phyloP scores from a whole-genome alignment of 2,888 invertebrate genomes.

The Platycheirus rosarum region DNA sequence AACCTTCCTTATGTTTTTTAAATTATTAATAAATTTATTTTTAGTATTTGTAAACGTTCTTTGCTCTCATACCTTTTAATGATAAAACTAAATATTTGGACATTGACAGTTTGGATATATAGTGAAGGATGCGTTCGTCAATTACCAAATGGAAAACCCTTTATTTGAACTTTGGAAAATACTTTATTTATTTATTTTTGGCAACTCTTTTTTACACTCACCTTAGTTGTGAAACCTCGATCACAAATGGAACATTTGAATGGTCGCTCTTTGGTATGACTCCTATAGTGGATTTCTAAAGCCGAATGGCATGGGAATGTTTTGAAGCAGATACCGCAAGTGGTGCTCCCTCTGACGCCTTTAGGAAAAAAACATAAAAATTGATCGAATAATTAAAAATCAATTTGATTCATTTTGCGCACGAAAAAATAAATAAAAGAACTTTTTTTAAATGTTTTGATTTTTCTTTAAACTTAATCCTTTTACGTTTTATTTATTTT shows the following conservation, averaged over 20 bases:
- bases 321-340: constrained; percentile 99
- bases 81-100: too few relatives aligned
- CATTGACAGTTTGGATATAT: too few relatives aligned
- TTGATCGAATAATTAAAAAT: constrained; percentile 21
- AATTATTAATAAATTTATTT: too few relatives aligned
- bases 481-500: constrained; percentile 50
- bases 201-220: too few relatives aligned
- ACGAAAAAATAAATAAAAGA: constrained; percentile 59
- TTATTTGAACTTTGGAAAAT: too few relatives aligned
- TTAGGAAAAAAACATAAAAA: constrained; percentile 52
- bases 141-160: too few relatives aligned
- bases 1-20: too few relatives aligned
- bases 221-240: constrained; percentile 98
- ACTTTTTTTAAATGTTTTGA: not conserved
- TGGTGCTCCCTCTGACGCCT: constrained; percentile 94
- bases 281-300: constrained; percentile 97
- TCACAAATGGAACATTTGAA: constrained; percentile 98
- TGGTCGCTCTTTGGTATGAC: constrained; percentile 97
- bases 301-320: constrained; percentile 99
- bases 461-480: not conserved
- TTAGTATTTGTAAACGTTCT: too few relatives aligned
- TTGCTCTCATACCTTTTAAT: too few relatives aligned
- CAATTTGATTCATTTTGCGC: not conserved
- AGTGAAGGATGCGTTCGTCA: too few relatives aligned
- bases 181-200: too few relatives aligned